These are phyloP conservation scores for Stegodyphus mimosarum DNA, from an alignment of 1,140 invertebrate species.

Conservation along the genomic window DNA sequence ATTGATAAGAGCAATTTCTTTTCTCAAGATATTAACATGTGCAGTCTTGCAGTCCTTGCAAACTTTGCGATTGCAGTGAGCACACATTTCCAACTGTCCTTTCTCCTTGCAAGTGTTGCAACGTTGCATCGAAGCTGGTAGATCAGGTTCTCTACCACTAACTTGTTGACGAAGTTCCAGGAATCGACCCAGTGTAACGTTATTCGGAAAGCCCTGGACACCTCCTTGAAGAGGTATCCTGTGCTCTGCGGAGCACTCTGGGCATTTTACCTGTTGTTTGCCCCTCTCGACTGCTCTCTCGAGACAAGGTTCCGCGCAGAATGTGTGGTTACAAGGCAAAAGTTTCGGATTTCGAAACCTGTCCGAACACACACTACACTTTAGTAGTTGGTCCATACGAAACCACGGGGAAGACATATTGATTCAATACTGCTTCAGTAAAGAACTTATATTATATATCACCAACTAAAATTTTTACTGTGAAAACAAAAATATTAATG, in stretches of 20 bases:
- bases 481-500: too few relatives aligned
- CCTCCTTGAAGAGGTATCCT: slow-evolving; percentile 86
- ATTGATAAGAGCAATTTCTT: slow-evolving; percentile 88
- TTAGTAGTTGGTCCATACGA: slow-evolving; percentile 96
- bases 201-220: slow-evolving; percentile 93
- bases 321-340: slow-evolving; percentile 98
- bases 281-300: slow-evolving; percentile 91
- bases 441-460: too few relatives aligned
- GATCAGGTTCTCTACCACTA: slow-evolving; percentile 73
- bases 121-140: slow-evolving; percentile 65
- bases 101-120: slow-evolving; percentile 90
- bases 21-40: slow-evolving; percentile 93
- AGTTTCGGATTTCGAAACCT: slow-evolving; percentile 96
- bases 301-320: slow-evolving; percentile 97
- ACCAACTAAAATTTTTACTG: too few relatives aligned
- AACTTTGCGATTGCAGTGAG: slow-evolving; percentile 94
- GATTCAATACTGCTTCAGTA: neutral
- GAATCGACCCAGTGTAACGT: slow-evolving; percentile 93
- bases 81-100: slow-evolving; percentile 86
- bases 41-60: slow-evolving; percentile 89
- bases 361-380: slow-evolving; percentile 97
- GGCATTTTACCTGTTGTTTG: slow-evolving; percentile 89
- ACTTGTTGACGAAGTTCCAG: slow-evolving; percentile 94
- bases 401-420: slow-evolving; percentile 63
- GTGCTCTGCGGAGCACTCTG: slow-evolving; percentile 97